phyloP scores from a whole-genome alignment of 2,113 vertebrate species.

The Gymnarchus niloticus region DNA sequence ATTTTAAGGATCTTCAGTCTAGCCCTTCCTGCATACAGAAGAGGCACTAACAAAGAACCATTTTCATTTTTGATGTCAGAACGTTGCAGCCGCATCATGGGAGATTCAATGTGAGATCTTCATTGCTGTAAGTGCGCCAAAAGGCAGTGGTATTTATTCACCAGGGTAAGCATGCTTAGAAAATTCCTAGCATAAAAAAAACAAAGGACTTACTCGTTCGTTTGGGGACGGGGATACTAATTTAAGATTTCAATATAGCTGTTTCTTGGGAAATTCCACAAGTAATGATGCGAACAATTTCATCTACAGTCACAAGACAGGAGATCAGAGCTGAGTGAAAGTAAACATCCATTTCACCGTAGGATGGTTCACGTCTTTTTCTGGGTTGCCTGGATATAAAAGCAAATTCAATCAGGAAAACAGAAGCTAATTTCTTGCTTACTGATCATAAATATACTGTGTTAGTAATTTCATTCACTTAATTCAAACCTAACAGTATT shows the following conservation, averaged over 20 bases:
- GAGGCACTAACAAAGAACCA: background rate
- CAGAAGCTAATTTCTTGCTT: background rate
- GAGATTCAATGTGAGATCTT: background rate
- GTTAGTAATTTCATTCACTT: too few species aligned
- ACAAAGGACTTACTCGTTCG: background rate
- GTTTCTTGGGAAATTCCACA: background rate
- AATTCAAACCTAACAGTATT: too few species aligned
- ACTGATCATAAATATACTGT: background rate
- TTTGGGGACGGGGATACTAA: background rate
- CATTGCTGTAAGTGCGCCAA: background rate
- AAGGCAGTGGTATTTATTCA: background rate
- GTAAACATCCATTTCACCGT: constrained; percentile 5
- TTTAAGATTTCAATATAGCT: background rate
- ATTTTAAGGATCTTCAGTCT: background rate
- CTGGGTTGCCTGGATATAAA: background rate
- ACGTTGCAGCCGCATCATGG: background rate
- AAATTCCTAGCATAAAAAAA: background rate
- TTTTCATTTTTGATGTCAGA: background rate
- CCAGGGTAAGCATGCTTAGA: background rate
- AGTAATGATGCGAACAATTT: background rate
- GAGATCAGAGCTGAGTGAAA: background rate
- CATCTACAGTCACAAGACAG: background rate
- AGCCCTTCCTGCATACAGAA: background rate
- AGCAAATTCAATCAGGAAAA: too few species aligned
- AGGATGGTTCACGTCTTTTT: background rate